Conservation (phyloP, 2,113 vertebrate species). For the Eleginops maclovinus region DNA sequence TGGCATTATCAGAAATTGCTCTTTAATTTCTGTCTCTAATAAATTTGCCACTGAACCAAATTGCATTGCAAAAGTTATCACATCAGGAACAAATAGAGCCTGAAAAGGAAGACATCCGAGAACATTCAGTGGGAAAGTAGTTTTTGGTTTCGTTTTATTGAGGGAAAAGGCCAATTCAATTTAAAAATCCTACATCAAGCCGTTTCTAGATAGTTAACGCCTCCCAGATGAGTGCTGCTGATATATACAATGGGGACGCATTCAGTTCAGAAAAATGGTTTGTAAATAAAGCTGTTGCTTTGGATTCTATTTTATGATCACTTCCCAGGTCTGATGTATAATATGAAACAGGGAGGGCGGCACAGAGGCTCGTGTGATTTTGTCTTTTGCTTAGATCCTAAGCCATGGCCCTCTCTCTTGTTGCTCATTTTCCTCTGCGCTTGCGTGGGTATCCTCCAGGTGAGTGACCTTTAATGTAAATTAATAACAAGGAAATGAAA, state of each 20-base stretch:
- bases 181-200: slow-evolving; percentile 24
- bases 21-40: slow-evolving; percentile 59
- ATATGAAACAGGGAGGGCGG: slow-evolving; percentile 29
- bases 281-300: slow-evolving; percentile 48
- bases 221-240: slow-evolving; percentile 18
- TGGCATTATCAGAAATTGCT: slow-evolving; percentile 54
- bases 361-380: neutral
- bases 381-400: slow-evolving; percentile 20
- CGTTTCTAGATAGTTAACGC: slow-evolving; percentile 1
- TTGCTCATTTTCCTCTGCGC: slow-evolving; percentile 5
- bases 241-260: slow-evolving; percentile 1
- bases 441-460: slow-evolving; percentile 42
- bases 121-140: slow-evolving; percentile 29
- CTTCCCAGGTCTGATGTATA: slow-evolving; percentile 36
- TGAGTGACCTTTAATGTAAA: slow-evolving; percentile 40
- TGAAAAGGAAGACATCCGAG: slow-evolving; percentile 56
- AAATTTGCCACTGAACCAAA: slow-evolving; percentile 60
- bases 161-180: slow-evolving; percentile 27
- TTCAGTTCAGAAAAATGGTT: slow-evolving; percentile 28
- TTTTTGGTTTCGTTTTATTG: slow-evolving; percentile 15
- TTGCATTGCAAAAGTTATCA: slow-evolving; percentile 64
- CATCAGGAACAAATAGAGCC: slow-evolving; percentile 53
- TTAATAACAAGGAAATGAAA: slow-evolving; percentile 24
- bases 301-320: slow-evolving; percentile 42
- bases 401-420: neutral